These are phyloP conservation scores for Pipistrellus nathusii DNA, from an alignment of 2,797 vertebrate genomes.

Conservation along the genomic window DNA sequence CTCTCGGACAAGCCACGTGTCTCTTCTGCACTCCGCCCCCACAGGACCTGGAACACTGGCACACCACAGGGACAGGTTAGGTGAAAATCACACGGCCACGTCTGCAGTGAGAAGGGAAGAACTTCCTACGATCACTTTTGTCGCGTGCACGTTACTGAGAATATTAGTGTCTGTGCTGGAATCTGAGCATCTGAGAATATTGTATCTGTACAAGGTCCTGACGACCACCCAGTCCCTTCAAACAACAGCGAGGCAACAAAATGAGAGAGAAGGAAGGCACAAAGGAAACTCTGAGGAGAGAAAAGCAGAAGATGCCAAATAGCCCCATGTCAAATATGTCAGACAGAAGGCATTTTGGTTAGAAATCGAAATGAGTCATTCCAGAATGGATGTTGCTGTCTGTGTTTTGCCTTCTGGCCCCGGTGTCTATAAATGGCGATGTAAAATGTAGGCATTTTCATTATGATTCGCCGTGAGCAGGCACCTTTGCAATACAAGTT, in stretches of 20 bases:
- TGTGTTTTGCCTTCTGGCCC: neutral
- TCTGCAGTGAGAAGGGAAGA: neutral
- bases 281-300: neutral
- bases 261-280: neutral
- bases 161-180: neutral
- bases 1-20: conserved; percentile 88
- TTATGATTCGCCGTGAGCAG: neutral
- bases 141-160: neutral
- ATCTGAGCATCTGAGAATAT: neutral
- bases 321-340: neutral
- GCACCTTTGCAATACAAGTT: neutral
- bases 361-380: neutral
- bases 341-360: neutral
- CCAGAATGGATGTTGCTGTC: neutral
- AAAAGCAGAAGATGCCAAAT: neutral
- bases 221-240: neutral
- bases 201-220: neutral
- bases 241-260: neutral
- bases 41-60: conserved; percentile 93
- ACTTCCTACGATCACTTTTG: neutral
- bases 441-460: neutral
- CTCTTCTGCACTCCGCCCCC: conserved; percentile 90
- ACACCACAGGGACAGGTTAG: neutral
- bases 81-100: neutral
- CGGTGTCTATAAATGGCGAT: neutral